These are phyloP conservation scores for Diplodus puntazzo DNA, from an alignment of 2,797 vertebrate genomes.

Conservation along the genomic window DNA sequence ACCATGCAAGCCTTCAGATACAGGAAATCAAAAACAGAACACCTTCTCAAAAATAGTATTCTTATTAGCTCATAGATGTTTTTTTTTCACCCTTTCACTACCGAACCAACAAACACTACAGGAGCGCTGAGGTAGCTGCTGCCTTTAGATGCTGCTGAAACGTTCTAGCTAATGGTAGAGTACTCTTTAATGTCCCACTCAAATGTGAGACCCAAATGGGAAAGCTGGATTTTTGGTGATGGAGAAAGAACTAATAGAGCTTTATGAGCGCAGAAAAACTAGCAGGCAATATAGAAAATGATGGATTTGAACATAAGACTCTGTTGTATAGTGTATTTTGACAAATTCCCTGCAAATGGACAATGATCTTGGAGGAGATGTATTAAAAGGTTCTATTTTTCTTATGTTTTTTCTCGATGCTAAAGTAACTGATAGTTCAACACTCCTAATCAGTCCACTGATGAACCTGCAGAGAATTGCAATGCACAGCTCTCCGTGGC, in stretches of 20 bases:
- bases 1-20: neutral
- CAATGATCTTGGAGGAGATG: too few relatives aligned
- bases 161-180: neutral
- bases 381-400: too few relatives aligned
- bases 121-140: neutral
- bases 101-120: neutral
- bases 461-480: too few relatives aligned
- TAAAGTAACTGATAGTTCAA: too few relatives aligned
- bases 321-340: neutral
- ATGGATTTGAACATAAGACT: neutral
- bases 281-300: neutral
- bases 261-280: neutral
- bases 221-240: neutral
- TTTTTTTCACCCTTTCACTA: neutral
- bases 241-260: neutral
- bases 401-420: too few relatives aligned
- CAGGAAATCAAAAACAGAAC: slow-evolving; percentile 6
- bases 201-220: neutral
- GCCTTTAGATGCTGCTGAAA: slow-evolving; percentile 14
- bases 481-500: too few relatives aligned
- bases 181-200: slow-evolving; percentile 4
- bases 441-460: too few relatives aligned
- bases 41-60: neutral
- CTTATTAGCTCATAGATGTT: neutral
- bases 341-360: neutral